Evolutionary conservation across 2,888 invertebrate species (phyloP).

Genomic region (Morpho helenor): DNA sequence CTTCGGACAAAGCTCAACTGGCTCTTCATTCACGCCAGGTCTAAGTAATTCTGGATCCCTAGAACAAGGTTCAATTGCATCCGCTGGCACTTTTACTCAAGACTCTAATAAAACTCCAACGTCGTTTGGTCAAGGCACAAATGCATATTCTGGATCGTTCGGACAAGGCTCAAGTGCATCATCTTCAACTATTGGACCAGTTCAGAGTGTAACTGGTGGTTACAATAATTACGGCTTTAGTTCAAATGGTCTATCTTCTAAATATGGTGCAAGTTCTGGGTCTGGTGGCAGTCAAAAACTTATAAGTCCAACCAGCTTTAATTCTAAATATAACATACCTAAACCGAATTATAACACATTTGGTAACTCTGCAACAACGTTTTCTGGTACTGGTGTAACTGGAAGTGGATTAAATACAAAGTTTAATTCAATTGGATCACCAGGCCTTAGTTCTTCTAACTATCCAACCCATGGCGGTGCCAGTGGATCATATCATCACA

Average conservation of each 20-base stretch:
- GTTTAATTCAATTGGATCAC: constrained; percentile 3
- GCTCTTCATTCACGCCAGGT: background rate
- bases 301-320: constrained; percentile 4
- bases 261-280: constrained; percentile 10
- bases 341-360: constrained; percentile 13
- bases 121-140: background rate
- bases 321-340: constrained; percentile 10
- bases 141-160: background rate
- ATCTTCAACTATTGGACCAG: background rate
- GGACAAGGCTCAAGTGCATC: background rate
- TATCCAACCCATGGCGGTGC: constrained; percentile 5
- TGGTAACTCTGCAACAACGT: constrained; percentile 3
- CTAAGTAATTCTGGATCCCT: background rate
- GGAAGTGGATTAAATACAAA: constrained; percentile 8
- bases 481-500: constrained; percentile 19
- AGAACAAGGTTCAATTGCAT: background rate
- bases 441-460: constrained; percentile 2
- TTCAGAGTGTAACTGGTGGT: background rate
- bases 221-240: constrained; percentile 13
- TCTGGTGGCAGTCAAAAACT: constrained; percentile 1
- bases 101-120: background rate
- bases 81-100: background rate
- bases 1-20: constrained; percentile 10
- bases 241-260: constrained; percentile 3
- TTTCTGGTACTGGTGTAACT: constrained; percentile 4